Base-by-base conservation (phyloP, 2,113 vertebrate genomes). In the Oplegnathus fasciatus region DNA sequence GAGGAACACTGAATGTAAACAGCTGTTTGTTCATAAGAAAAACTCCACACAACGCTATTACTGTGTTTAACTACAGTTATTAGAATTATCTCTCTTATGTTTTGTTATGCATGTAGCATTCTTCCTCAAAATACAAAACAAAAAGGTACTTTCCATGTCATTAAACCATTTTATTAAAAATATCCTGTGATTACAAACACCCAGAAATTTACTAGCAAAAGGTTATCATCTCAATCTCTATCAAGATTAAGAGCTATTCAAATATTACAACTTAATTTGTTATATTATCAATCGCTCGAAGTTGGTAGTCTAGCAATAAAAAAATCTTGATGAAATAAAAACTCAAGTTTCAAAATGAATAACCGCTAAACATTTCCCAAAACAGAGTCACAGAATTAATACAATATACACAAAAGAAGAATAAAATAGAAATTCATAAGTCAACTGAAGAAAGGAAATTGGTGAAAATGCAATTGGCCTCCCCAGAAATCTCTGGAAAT, bases 81-180 rank as follows among this genome's bases (percentile, higher is more conserved):
- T n/a, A 30, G 11, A 54, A 28, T 11, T 8, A 5, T 52, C 67
- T 15, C n/a, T 37, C 26, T 40, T 57, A 26, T 26, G 2, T 34
- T 57, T 28, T 40, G 46, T 34, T 20, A 0, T 22, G 32, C 32
- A 34, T 50, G 78, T 30, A 60, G 7, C 14, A 30, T 30, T 60
- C 22, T 40, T 46, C 34, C 26, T 67, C 22, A 66, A 66, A 79
- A 86, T 58, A 83, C 8, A 65, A 70, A 48, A 54, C 37, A 80
- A 30, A 37, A 4, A n/a, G 32, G 40, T 72, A n/a, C 37, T 17
- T 67, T 67, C 24, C 24, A 34, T 86, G 86, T 95, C 87, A 91
- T 92, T 85, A 89, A 92, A 93, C 74, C 87, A 92, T 96, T 96
- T 96, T 96, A 95, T 95, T 96, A 95, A 93, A 96, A 96, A 96